These are phyloP conservation scores for Gallinago paraguaiae DNA, from an alignment of 2,113 vertebrate species.

Conservation along the genomic window DNA sequence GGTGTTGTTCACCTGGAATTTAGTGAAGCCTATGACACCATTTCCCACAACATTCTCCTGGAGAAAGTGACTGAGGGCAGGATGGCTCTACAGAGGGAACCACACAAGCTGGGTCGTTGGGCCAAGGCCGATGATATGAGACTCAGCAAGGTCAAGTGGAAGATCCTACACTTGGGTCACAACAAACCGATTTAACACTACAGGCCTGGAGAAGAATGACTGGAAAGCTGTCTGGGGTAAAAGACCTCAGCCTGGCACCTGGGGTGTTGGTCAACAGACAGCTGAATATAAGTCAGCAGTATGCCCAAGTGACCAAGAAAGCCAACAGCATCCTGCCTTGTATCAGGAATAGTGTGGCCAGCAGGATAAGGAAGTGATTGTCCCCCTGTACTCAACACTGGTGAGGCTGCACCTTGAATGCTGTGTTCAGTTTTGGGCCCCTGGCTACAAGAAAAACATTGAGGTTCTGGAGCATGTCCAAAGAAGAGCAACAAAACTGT, in stretches of 20 bases:
- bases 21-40: not conserved
- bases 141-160: not conserved
- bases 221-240: not conserved
- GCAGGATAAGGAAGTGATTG: not conserved
- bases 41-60: not conserved
- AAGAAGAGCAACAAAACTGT: accelerated
- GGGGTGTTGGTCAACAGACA: accelerated
- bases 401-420: accelerated
- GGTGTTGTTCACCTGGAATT: not conserved
- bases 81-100: not conserved
- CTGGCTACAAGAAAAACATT: not conserved
- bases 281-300: not conserved
- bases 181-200: not conserved
- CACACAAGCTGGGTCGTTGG: not conserved
- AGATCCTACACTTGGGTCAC: accelerated
- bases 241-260: not conserved
- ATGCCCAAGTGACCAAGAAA: too few relatives aligned
- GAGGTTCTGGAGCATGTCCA: not conserved
- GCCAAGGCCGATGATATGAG: not conserved
- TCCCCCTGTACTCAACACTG: accelerated
- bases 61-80: not conserved
- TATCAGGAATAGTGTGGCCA: not conserved
- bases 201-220: not conserved
- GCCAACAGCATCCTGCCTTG: not conserved
- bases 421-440: not conserved